These are phyloP conservation scores for Drosophila guanche DNA, from an alignment of 1,140 invertebrate species.

Conservation along the genomic window DNA sequence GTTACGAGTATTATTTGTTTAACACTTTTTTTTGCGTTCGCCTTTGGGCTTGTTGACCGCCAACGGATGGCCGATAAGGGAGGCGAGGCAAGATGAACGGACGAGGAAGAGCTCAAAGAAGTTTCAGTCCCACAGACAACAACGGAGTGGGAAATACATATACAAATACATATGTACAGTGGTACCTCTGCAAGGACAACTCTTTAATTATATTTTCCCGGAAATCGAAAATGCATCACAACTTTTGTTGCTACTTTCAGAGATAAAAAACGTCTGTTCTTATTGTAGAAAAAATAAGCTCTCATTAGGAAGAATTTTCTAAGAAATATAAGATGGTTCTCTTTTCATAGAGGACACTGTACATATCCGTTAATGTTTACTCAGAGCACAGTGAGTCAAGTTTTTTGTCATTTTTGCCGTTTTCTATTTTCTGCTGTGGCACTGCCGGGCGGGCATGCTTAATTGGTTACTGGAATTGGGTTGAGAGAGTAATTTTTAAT, in stretches of 20 bases:
- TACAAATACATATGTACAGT: slow-evolving; percentile 13
- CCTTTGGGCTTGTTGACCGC: slow-evolving; percentile 44
- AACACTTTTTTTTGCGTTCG: slow-evolving; percentile 45
- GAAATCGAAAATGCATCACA: no score
- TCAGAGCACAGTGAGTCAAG: slow-evolving; percentile 56
- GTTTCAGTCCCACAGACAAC: not conserved
- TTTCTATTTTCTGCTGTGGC: slow-evolving; percentile 12
- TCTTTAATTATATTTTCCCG: no score
- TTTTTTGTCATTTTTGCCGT: slow-evolving; percentile 33
- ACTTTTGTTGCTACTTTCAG: no score
- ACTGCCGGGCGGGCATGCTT: slow-evolving; percentile 54
- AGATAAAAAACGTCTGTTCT: no score
- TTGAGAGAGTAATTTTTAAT: slow-evolving; percentile 69
- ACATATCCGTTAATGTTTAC: no score
- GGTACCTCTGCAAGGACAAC: no score
- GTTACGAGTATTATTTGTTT: slow-evolving; percentile 29
- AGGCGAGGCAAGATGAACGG: slow-evolving; percentile 21
- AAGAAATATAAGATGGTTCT: no score
- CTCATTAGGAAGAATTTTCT: no score
- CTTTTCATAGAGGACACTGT: no score
- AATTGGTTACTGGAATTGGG: slow-evolving; percentile 69
- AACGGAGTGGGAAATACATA: slow-evolving; percentile 5
- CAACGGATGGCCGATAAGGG: not conserved
- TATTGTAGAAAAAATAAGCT: no score
- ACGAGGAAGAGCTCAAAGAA: slow-evolving; percentile 32